Base-by-base conservation (phyloP, 2,113 vertebrate species). In the Scatophagus argus region DNA sequence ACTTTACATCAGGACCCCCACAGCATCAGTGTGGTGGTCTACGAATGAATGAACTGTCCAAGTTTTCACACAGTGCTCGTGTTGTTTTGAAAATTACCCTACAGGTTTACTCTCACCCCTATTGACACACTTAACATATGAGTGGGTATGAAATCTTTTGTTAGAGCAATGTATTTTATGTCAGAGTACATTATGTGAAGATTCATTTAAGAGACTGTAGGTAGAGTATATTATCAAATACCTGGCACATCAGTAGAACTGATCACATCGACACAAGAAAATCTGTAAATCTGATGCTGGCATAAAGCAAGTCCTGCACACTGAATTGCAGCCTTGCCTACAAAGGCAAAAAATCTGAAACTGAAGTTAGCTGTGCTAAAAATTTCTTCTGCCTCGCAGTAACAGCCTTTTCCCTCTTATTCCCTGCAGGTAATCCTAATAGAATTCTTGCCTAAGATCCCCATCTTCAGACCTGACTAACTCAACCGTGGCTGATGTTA, bases 371-470 rank as follows among this genome's bases (percentile, higher is more conserved):
- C n/a, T n/a, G n/a, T n/a, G n/a, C n/a, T n/a, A 11, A n/a, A 3
- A 51, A 27, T 51, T 5, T 16, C 3, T 14, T 2, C 41, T 0
- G 0, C 43, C 31, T 41, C 13, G 4, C 14, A 38, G n/a, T 38
- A 90, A 74, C 85, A 10, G 16, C 21, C 19, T 36, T 61, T 41
- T 63, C 75, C 75, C 39, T 72, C 51, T 65, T 56, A 77, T 90
- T 79, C 82, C 84, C 46, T 87, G 65, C 94, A 99, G 98, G 98
- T 99, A 86, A 98, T 99, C 94, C 94, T 98, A 94, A 99, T 99
- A 98, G 98, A 99, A 94, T 99, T 99, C 96, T 96, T 99, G 96
- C 98, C 98, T 94, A 99, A 99, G 96, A 98, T 97, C 85, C 98
- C 97, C 29, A 99, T 99, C 96, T 99, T 99, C 95, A 97, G 97